phyloP scores from a whole-genome alignment of 64 coral and sea anemone genomes.

The Orbicella faveolata region DNA sequence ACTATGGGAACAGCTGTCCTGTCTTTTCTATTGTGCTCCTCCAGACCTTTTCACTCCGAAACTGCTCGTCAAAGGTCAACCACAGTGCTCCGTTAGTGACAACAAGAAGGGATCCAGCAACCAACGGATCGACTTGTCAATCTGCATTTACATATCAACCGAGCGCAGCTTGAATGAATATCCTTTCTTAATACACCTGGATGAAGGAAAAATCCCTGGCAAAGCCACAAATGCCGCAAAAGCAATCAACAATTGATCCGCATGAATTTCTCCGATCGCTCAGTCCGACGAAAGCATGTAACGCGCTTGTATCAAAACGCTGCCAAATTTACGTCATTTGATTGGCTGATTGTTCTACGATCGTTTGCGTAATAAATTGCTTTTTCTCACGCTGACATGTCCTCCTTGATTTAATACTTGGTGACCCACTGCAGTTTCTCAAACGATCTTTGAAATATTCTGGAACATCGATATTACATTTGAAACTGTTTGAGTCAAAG shows the following conservation, averaged over 20 bases:
- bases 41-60: not conserved
- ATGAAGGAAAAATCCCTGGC: not conserved
- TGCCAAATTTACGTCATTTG: conserved; percentile 19
- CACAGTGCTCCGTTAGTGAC: not conserved
- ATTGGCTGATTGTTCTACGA: conserved; percentile 21
- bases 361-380: conserved; percentile 39
- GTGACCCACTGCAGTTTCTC: not conserved
- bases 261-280: not conserved
- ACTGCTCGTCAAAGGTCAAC: not conserved
- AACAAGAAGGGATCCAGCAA: not conserved
- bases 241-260: not conserved
- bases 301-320: conserved; percentile 9
- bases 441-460: not conserved
- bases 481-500: not conserved
- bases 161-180: conserved; percentile 14
- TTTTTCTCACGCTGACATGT: not conserved
- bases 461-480: not conserved
- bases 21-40: not conserved
- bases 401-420: not conserved
- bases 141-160: conserved; percentile 21
- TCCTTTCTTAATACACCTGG: not conserved
- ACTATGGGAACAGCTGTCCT: not conserved
- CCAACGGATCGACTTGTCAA: not conserved
- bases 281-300: not conserved
- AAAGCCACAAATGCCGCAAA: not conserved